These are phyloP conservation scores for Euzophera pinguis DNA, from an alignment of 2,888 invertebrate species.

Conservation along the genomic window DNA sequence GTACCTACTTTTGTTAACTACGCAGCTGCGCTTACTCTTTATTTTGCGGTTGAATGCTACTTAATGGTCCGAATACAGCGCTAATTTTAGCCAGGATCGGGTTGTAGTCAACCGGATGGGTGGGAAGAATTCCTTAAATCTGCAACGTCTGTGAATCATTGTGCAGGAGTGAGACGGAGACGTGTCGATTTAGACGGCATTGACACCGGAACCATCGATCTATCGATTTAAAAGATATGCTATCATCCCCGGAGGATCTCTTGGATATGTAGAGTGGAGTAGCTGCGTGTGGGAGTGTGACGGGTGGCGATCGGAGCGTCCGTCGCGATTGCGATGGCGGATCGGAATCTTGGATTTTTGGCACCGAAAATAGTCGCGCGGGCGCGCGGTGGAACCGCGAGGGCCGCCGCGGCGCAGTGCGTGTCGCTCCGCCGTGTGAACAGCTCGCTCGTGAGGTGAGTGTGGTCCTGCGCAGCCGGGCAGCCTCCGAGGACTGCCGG, in stretches of 20 bases:
- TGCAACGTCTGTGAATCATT: conserved; percentile 26
- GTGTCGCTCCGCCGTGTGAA: conserved; percentile 79
- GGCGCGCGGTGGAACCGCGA: conserved; percentile 56
- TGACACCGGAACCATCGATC: conserved; percentile 41
- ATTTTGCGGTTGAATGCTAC: conserved; percentile 12
- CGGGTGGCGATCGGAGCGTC: conserved; percentile 39
- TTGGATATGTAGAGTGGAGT: conserved; percentile 28
- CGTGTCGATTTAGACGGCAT: conserved; percentile 32
- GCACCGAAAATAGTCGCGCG: conserved; percentile 78
- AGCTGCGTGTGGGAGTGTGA: conserved; percentile 55
- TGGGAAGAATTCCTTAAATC: conserved; percentile 33
- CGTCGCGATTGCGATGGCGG: conserved; percentile 54
- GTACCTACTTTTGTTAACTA: neutral
- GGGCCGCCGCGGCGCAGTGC: conserved; percentile 72
- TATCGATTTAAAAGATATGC: conserved; percentile 28
- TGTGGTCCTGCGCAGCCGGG: conserved; percentile 31
- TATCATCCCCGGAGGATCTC: conserved; percentile 24
- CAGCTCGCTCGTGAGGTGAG: conserved; percentile 77
- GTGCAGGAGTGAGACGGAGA: conserved; percentile 26
- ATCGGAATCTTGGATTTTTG: conserved; percentile 75
- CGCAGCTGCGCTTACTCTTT: neutral
- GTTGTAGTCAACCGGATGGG: conserved; percentile 28
- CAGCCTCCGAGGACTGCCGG: neutral
- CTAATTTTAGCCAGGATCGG: conserved; percentile 36
- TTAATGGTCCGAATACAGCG: conserved; percentile 18